Evolutionary conservation across 2,888 invertebrate genomes (phyloP).

Genomic region (Synergus itoensis): DNA sequence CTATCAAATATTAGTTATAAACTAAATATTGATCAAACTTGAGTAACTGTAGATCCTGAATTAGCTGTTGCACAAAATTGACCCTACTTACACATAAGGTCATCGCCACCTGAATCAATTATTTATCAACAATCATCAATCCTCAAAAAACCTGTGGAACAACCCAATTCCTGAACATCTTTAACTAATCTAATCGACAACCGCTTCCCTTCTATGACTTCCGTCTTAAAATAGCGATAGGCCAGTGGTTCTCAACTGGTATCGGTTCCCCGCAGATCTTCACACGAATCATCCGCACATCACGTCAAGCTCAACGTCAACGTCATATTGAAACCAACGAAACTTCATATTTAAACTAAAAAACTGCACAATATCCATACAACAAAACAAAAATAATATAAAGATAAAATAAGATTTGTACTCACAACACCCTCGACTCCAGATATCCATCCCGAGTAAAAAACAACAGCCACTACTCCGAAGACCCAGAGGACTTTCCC

Average conservation of each 20-base stretch:
- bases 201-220: slow-evolving; percentile 18
- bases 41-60: not conserved
- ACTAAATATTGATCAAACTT: not conserved
- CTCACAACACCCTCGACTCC: slow-evolving; percentile 67
- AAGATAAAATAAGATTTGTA: slow-evolving; percentile 45
- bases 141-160: not conserved
- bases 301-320: not conserved
- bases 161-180: not conserved
- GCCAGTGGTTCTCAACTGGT: slow-evolving; percentile 18
- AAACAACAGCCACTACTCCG: slow-evolving; percentile 58
- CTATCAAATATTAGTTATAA: not conserved
- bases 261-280: not conserved
- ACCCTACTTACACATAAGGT: not conserved
- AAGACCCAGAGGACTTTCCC: slow-evolving; percentile 59
- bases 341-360: not conserved
- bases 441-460: slow-evolving; percentile 55
- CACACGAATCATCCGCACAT: not conserved
- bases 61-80: not conserved
- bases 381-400: not conserved
- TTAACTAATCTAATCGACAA: slow-evolving; percentile 11
- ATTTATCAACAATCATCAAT: not conserved
- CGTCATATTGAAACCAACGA: not conserved
- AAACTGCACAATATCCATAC: not conserved
- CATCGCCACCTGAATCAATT: not conserved
- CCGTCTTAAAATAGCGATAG: slow-evolving; percentile 27